These are phyloP conservation scores for Porites lobata DNA, from an alignment of 92 coral and sea anemone genomes.

Conservation along the genomic window DNA sequence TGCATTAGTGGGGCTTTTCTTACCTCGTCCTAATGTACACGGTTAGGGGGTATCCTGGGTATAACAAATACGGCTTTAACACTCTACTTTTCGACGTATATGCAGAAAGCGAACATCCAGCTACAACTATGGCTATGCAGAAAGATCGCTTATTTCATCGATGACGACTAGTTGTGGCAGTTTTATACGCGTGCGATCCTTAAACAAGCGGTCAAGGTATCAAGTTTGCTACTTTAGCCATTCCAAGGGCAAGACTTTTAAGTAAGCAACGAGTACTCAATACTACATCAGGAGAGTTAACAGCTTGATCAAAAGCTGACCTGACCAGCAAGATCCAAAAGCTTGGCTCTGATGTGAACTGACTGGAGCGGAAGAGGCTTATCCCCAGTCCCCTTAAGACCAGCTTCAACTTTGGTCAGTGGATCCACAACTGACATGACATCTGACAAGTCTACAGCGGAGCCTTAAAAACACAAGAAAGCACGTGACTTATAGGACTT, in stretches of 20 bases:
- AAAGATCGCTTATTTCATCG: too few relatives aligned
- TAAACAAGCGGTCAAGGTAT: too few relatives aligned
- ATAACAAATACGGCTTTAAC: too few relatives aligned
- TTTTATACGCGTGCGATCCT: too few relatives aligned
- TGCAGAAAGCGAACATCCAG: too few relatives aligned
- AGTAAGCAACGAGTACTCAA: not conserved
- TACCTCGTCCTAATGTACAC: too few relatives aligned
- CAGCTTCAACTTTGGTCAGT: slow-evolving; percentile 88
- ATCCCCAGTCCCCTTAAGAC: slow-evolving; percentile 91
- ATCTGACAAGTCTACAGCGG: slow-evolving; percentile 79
- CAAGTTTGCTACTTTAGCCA: not conserved
- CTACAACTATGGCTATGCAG: too few relatives aligned
- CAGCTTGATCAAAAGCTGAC: not conserved
- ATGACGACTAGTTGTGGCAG: too few relatives aligned
- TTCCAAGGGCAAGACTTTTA: not conserved
- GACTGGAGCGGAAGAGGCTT: slow-evolving; percentile 88
- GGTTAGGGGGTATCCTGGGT: too few relatives aligned
- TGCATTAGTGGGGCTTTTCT: not conserved
- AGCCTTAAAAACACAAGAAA: slow-evolving; percentile 12
- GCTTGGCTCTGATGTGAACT: slow-evolving; percentile 93
- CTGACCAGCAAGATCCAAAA: slow-evolving; percentile 95
- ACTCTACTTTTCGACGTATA: too few relatives aligned
- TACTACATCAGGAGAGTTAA: not conserved
- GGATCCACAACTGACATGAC: slow-evolving; percentile 90
- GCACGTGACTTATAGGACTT: not conserved